Base-by-base conservation (phyloP, 2,888 invertebrate species). In the Blera fallax region DNA sequence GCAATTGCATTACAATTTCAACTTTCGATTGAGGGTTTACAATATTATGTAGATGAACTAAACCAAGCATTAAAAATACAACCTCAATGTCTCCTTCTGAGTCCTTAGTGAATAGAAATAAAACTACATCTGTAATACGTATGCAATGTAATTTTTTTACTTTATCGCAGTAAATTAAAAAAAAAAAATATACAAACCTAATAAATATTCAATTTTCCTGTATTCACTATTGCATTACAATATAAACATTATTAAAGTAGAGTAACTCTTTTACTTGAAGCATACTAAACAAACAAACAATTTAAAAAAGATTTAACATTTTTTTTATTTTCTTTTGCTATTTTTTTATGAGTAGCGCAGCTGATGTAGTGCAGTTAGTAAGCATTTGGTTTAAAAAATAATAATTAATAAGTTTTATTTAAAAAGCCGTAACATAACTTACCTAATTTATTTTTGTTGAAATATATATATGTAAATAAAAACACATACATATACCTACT, bases 381-480 rank as follows among this genome's bases (percentile, higher is more conserved):
- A 81, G 70, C 64, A 32, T 77, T 40, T 74, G 16, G 24, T 70
- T 80, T 74, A 74, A 62, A 84, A 84, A 80, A 84, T 74, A 74
- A 65, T 70, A 56, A 29, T 56, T 48, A 34, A 14, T 16, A 27
- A 37, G 50, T 45, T 27, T 1, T 52, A 27, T 11, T 60, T 58
- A 70, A 80, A 74, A 84, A 84, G 80, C 74, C 67, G 58, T 79
- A 79, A 84, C 83, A 79, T 74, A 84, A 84, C 79, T 69, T 79
- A 74, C 14, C 74, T 84, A 84, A 69, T 67, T 67, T 65, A 43
- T 70, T 43, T 16, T 60, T 60, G 54, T 52, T 54, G 60, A 82
- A 45, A 72, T 60, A 77, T 67, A 78, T 67, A 70, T 56, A 72
- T 29, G 29, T 72, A 82, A 29, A 83, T 69, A 62, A 54, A 78